phyloP scores from a whole-genome alignment of 2,113 vertebrate genomes.

The Rissa tridactyla region DNA sequence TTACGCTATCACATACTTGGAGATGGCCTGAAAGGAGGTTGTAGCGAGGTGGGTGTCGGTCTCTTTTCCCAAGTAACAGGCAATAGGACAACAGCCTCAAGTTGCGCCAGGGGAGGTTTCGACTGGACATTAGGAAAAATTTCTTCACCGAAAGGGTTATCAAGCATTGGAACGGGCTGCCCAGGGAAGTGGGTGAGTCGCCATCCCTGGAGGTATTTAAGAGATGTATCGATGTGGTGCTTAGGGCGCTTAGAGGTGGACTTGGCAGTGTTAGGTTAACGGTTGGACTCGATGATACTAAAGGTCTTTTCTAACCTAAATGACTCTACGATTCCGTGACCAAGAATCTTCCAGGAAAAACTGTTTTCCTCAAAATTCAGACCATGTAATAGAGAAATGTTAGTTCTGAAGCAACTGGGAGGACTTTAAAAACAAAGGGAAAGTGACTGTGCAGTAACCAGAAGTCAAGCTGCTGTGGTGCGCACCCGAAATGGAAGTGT shows the following conservation, averaged over 20 bases:
- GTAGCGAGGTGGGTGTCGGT: neutral
- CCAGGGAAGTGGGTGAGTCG: neutral
- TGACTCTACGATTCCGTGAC: neutral
- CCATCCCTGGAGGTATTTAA: neutral
- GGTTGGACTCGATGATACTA: neutral
- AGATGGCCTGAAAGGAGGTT: neutral
- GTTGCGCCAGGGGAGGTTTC: too few relatives aligned
- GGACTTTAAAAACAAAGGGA: neutral
- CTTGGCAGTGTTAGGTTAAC: neutral
- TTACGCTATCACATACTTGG: accelerated
- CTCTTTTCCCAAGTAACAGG: neutral
- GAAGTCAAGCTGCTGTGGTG: neutral
- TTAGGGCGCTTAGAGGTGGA: neutral
- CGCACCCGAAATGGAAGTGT: accelerated
- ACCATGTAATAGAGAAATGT: neutral
- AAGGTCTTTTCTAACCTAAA: neutral
- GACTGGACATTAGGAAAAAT: too few relatives aligned
- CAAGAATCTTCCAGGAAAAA: neutral
- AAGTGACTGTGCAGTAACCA: neutral
- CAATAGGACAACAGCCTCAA: neutral
- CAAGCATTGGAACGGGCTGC: neutral
- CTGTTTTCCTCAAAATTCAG: neutral
- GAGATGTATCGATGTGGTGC: too few relatives aligned
- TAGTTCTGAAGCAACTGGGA: neutral
- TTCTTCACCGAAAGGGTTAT: neutral